A percentile compares a stretch with the other conserved stretches of the same genome.
Evolutionary conservation across 2,113 vertebrate genomes (phyloP).

Genomic region (Himantopus leucocephalus): DNA sequence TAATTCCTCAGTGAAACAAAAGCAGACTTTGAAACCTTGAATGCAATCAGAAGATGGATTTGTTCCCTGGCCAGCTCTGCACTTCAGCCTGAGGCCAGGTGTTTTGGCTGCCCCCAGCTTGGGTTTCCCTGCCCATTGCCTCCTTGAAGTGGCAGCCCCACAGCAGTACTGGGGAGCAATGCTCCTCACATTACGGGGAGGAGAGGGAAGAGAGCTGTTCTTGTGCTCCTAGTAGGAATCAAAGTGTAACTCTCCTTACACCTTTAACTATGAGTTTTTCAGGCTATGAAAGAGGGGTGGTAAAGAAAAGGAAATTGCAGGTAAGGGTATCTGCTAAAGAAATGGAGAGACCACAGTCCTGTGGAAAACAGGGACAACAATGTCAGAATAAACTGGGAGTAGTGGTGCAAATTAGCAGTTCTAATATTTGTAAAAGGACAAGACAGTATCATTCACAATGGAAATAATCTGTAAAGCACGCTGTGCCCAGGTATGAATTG

Average conservation of each 20-base stretch:
- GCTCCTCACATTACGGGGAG: rapidly evolving
- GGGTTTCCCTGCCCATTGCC: neutral
- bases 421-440: neutral
- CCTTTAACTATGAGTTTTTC: neutral
- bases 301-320: neutral
- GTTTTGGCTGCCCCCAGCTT: neutral
- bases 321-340: neutral
- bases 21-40: neutral
- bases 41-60: neutral
- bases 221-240: neutral
- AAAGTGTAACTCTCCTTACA: neutral
- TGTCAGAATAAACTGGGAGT: neutral
- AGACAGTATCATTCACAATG: no score
- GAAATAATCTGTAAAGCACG: neutral
- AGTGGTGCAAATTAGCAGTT: neutral
- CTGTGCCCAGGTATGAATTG: rapidly evolving
- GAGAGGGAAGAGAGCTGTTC: neutral
- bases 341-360: neutral
- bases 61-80: neutral
- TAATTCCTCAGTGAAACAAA: constrained; percentile 8
- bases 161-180: neutral
- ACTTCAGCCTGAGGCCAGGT: neutral
- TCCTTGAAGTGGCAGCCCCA: rapidly evolving
- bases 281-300: neutral
- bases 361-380: neutral